Evolutionary conservation across 2,797 vertebrate genomes (phyloP), one percentile per base, ranked within the genome.

Genomic region (Botia kubotai): DNA sequence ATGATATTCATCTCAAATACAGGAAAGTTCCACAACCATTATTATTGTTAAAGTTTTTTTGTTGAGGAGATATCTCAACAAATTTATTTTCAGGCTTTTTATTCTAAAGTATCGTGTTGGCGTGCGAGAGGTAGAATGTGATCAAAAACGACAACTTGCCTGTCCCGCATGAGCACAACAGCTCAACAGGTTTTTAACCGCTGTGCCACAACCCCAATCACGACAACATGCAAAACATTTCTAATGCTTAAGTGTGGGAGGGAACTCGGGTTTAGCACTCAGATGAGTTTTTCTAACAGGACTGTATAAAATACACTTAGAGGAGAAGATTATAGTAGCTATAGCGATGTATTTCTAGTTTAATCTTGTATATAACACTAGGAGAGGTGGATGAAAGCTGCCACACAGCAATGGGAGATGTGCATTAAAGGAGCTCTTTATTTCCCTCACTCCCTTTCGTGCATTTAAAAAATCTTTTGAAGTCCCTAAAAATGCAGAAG

Each of bases 281-380:
- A 46, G 43, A 57, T 19, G 11, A 65, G 19, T 58, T 21, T 36
- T 43, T 67, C 62, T 76, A 67, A 76, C 74, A 29, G n/a, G 26
- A 26, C 55, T 78, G 50, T 69, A 33, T 60, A 67, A 70, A 67
- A 60, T 21, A 72, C 76, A 60, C 29, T 77, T 72, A 62, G 36
- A 70, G 66, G 48, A 62, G 23, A 63, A 63, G 26, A 70, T 68
- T 75, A 69, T 69, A 62, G 46, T 46, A 71, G 66, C 68, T 71
- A 82, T 70, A 71, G 46, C 13, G 29, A 62, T 70, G 65, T 55
- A 58, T 74, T 81, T 69, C 4, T 66, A 36, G 10, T 75, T 68
- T 67, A 66, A 58, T 39, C 55, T 81, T 75, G 63, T 68, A 74
- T 75, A 50, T 39, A 50, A 53, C n/a, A 57, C 55, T 29, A 58